These are phyloP conservation scores for Cotesia glomerata DNA, from an alignment of 1,140 invertebrate species.

Conservation along the genomic window DNA sequence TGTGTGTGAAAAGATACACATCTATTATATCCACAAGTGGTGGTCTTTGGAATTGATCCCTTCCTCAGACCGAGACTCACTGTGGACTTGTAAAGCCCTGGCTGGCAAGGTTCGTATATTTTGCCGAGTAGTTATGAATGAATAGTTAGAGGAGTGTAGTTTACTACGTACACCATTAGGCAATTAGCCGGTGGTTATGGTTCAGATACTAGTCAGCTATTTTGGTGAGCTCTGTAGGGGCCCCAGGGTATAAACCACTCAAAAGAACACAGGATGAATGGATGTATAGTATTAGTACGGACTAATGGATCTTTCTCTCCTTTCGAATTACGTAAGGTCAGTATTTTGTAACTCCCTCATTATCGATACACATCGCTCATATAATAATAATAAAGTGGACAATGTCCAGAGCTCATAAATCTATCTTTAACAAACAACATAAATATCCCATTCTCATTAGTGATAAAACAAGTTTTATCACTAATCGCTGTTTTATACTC, in stretches of 20 bases:
- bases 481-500: too few species aligned
- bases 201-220: conserved; percentile 26
- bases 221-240: conserved; percentile 14
- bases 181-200: conserved; percentile 40
- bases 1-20: not conserved
- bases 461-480: too few species aligned
- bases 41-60: not conserved
- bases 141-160: conserved; percentile 32
- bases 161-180: conserved; percentile 40
- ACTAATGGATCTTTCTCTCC: conserved; percentile 47
- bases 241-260: conserved; percentile 36
- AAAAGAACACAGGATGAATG: conserved; percentile 46
- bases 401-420: not conserved
- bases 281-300: conserved; percentile 36
- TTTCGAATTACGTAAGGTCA: conserved; percentile 20
- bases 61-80: not conserved
- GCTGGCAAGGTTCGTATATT: not conserved
- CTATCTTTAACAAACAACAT: too few species aligned
- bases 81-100: not conserved
- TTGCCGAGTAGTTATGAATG: conserved; percentile 47
- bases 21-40: not conserved
- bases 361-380: not conserved
- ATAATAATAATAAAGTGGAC: not conserved
- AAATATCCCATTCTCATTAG: too few species aligned
- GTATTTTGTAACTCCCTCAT: not conserved